Evolutionary conservation across 2,888 invertebrate species (phyloP), one percentile per base, ranked within the genome.

Genomic region (Ectobius pallidus): DNA sequence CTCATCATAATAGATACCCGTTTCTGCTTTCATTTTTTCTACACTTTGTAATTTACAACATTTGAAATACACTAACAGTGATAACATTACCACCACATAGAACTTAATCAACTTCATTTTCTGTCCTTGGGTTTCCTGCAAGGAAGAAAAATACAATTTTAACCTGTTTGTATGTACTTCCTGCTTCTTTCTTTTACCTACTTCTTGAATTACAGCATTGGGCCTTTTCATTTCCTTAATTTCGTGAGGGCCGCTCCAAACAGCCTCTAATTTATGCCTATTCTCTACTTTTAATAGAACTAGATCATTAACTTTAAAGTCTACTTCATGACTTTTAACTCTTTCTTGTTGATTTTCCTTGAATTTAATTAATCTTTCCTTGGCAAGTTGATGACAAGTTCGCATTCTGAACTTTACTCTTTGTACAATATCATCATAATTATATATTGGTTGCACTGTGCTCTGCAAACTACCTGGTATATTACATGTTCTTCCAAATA

Each of bases 401-500:
- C n/a, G n/a, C n/a, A n/a, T n/a, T 14, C 4, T 14, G 20, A 22
- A 14, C n/a, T 25, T 58, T 20, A 58, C 14, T 9, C 44, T 7
- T 6, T 18, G 16, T n/a, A 14, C 14, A 11, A 44, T 14, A 20
- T 20, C 44, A 2, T 67, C 65, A 44, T 67, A 39, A 22, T 39
- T 39, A 67, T 67, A 42, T 14, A 16, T 14, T 1, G 27, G 11
- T 22, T 4, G 16, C 3, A 11, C 27, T n/a, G n/a, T n/a, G n/a
- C n/a, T n/a, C n/a, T n/a, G n/a, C n/a, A n/a, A n/a, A n/a, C n/a
- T n/a, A n/a, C 44, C 61, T 30, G 27, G 62, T 18, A 62, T 44
- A 20, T 70, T 70, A 25, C 44, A 16, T 4, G 25, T 62, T 1
- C 42, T n/a, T 18, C 61, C 70, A 62, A 42, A 62, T 20, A 70